Percentiles rank a stretch among this genome's conserved stretches.
These are phyloP conservation scores for Eristalis tenax DNA, from an alignment of 2,888 invertebrate genomes.

Conservation along the genomic window DNA sequence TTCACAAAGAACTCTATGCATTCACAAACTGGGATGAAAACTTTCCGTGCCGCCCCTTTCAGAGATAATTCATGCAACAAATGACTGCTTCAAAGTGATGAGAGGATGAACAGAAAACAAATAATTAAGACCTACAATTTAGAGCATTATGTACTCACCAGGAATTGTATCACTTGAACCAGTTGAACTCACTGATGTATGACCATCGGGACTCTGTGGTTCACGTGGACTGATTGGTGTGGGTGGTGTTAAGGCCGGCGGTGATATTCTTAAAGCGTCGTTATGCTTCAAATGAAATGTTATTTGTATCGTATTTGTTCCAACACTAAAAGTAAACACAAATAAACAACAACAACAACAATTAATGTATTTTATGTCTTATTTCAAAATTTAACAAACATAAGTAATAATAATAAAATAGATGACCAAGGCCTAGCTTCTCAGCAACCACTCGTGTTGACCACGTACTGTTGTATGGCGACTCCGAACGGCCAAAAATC, in stretches of 20 bases:
- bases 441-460: no score
- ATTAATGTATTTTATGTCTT: not conserved
- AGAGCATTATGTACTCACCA: constrained; percentile 75
- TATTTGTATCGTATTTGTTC: constrained; percentile 73
- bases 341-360: not conserved
- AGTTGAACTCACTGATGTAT: constrained; percentile 80
- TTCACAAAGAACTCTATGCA: no score
- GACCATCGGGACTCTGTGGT: constrained; percentile 80
- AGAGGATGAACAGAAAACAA: no score
- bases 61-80: no score
- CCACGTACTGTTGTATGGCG: no score
- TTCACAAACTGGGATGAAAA: no score
- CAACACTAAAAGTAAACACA: constrained; percentile 60
- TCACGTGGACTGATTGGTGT: constrained; percentile 78
- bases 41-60: no score
- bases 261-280: constrained; percentile 74
- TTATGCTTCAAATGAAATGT: constrained; percentile 73
- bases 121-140: not conserved
- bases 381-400: no score
- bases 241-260: constrained; percentile 77
- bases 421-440: no score
- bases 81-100: no score
- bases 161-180: constrained; percentile 79
- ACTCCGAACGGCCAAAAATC: no score
- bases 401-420: no score